A percentile compares a stretch with the other conserved stretches of the same genome.
These are phyloP conservation scores for Mnemiopsis leidyi DNA, from an alignment of 37 sponge, comb jelly and placozoan genomes.

Conservation along the genomic window DNA sequence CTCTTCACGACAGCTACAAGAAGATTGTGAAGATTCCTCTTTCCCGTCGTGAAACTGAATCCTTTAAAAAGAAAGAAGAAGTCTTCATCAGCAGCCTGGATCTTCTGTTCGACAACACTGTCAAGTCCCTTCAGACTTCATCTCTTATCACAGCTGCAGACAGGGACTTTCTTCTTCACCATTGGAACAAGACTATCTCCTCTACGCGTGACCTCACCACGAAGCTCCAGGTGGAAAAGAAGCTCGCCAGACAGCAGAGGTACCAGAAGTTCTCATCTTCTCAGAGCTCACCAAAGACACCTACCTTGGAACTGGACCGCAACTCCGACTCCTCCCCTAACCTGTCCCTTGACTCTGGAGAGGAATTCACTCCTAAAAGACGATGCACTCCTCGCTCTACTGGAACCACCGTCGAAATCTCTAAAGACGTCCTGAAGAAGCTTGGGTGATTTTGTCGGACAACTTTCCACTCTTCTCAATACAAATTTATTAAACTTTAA, in stretches of 20 bases:
- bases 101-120: neutral
- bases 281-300: neutral
- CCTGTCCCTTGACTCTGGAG: neutral
- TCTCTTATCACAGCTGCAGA: neutral
- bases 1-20: neutral
- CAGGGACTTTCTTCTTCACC: neutral
- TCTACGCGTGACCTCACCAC: too few species aligned
- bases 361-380: too few species aligned
- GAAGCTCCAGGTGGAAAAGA: too few species aligned
- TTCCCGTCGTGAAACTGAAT: neutral
- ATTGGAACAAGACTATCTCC: neutral
- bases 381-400: neutral
- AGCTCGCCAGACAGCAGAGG: neutral
- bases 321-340: neutral
- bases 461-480: too few species aligned
- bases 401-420: neutral
- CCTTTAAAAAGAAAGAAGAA: neutral
- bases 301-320: neutral
- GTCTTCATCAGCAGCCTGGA: neutral
- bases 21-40: neutral
- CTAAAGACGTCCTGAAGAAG: neutral
- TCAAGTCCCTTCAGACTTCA: neutral
- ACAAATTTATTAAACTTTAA: too few species aligned
- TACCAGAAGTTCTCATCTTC: neutral
- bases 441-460: too few species aligned